Evolutionary conservation across 2,888 invertebrate genomes (phyloP), one percentile per base, ranked within the genome.

Genomic region (Erebia palarica): DNA sequence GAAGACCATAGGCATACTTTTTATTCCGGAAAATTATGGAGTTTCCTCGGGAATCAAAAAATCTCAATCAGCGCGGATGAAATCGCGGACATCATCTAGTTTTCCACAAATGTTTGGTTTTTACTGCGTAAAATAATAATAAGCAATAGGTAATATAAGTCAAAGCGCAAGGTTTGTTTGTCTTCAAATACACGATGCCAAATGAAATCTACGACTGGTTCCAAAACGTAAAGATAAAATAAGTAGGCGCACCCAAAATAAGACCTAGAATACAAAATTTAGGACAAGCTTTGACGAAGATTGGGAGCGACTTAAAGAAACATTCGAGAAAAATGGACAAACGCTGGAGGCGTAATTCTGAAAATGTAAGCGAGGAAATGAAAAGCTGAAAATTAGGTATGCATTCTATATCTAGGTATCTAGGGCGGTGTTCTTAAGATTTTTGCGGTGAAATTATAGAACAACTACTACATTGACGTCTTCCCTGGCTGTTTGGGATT

Each of bases 381-480:
- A 71, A 71, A 63, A 61, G 68, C 67, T 55, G 68, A 58, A 61
- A 60, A 68, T 68, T 68, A 72, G 21, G 64, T 72, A 67, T 67
- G 69, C 42, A 11, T 51, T 63, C 69, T 72, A 69, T 72, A 59
- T 70, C 57, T 65, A 61, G 65, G 57, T 69, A 63, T 68, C 36
- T 60, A 16, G 59, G 51, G 13, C 44, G 18, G 10, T 65, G n/a
- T 65, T 65, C 36, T 36, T 55, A 21, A 4, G 7, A 11, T 3
- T 55, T 18, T 55, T 55, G 55, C 14, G 47, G 49, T 47, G 63
- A n/a, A 51, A 5, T 51, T 18, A 8, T n/a, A 63, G n/a, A 3
- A 60, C 0, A 42, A 8, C 4, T 3, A n/a, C 0, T 3, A n/a
- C 0, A n/a, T 49, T 3, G 14, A 36, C 36, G 36, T 7, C 36